A percentile compares a stretch with the other conserved stretches of the same genome.
phyloP scores from a whole-genome alignment of 2,113 vertebrate species.

The Erythrocercus mccallii region DNA sequence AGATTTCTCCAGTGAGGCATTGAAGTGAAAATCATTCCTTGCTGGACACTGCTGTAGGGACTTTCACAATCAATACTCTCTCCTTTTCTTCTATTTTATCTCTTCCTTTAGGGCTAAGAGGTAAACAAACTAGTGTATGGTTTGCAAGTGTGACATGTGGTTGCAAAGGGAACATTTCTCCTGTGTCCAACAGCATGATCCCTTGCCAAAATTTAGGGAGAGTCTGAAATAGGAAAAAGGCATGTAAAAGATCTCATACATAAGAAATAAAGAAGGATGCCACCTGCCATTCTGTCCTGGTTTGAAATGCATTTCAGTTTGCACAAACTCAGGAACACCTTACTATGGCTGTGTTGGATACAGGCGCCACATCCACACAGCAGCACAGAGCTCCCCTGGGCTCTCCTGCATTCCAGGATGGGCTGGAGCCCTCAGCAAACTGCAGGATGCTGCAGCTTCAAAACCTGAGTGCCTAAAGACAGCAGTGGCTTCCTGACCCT shows the following conservation, averaged over 20 bases:
- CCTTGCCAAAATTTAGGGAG: background rate
- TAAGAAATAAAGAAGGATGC: background rate
- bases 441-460: background rate
- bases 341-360: background rate
- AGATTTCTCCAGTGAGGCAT: background rate
- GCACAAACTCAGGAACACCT: background rate
- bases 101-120: background rate
- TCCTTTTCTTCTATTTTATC: background rate
- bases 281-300: fast-evolving
- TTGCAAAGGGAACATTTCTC: background rate
- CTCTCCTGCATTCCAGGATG: background rate
- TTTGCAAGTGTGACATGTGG: background rate
- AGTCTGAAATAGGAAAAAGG: background rate
- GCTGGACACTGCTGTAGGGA: background rate
- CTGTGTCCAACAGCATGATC: fast-evolving
- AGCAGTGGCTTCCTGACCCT: background rate
- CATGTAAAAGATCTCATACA: background rate
- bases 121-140: background rate
- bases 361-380: background rate
- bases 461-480: background rate
- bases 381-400: background rate
- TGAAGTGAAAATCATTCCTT: background rate
- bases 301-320: background rate
- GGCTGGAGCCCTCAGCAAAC: background rate
- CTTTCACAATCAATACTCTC: background rate